Conservation (phyloP, 1,140 invertebrate genomes). For the Tribolium castaneum region DNA sequence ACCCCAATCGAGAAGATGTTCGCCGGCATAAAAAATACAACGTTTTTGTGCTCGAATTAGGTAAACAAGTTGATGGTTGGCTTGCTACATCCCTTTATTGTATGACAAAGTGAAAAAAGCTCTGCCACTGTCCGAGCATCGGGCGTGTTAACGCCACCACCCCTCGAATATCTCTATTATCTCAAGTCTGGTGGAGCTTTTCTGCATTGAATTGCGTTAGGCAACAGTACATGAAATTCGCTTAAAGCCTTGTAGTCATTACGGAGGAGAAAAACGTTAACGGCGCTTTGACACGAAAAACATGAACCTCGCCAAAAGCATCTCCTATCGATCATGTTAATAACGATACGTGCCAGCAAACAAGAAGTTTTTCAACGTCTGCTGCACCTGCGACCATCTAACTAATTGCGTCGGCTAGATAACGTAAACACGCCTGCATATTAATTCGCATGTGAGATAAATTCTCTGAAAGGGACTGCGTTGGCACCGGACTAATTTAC, state of each 20-base stretch:
- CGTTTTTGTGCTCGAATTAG: not conserved
- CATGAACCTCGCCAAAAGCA: not conserved
- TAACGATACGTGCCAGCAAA: constrained; percentile 2
- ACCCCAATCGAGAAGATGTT: not conserved
- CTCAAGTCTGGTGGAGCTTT: not conserved
- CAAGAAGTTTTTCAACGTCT: constrained; percentile 24
- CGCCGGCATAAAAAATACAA: not conserved
- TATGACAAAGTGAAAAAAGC: constrained; percentile 6
- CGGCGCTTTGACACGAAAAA: constrained; percentile 2
- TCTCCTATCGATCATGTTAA: constrained; percentile 31
- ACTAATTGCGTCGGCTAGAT: constrained; percentile 4
- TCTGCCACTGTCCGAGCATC: not conserved
- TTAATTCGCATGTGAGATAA: constrained; percentile 10
- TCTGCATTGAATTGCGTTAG: constrained; percentile 4
- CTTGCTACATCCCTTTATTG: constrained; percentile 8
- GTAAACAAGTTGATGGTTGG: constrained; percentile 21
- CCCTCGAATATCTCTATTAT: constrained; percentile 14
- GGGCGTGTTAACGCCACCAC: not conserved
- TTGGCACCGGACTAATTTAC: not conserved
- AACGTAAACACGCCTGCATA: constrained; percentile 17
- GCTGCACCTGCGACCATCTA: constrained; percentile 27
- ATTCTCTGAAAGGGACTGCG: constrained; percentile 3
- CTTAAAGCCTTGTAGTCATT: constrained; percentile 2
- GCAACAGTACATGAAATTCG: constrained; percentile 19
- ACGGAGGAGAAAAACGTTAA: constrained; percentile 1